A percentile compares a stretch with the other conserved stretches of the same genome.
These are phyloP conservation scores for Hippocampus comes DNA, from an alignment of 2,113 vertebrate species.

Conservation along the genomic window DNA sequence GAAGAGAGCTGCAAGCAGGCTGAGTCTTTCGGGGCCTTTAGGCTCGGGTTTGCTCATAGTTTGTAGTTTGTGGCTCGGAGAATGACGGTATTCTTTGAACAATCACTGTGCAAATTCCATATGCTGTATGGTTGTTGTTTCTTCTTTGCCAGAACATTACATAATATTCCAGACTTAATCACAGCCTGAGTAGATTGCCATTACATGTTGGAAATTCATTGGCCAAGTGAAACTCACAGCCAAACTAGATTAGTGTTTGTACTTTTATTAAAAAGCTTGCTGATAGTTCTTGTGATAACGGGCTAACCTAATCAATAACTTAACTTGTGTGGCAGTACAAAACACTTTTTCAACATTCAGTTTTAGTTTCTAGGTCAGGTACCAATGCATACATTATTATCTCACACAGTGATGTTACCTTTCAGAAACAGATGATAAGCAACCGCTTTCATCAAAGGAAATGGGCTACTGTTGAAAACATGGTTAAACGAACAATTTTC, in stretches of 20 bases:
- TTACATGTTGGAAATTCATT: background rate
- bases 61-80: constrained; percentile 43
- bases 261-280: background rate
- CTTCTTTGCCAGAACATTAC: background rate
- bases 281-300: background rate
- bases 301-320: background rate
- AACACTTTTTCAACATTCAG: background rate
- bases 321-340: background rate
- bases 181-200: too few relatives aligned
- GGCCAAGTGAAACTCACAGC: background rate
- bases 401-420: background rate
- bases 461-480: background rate
- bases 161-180: background rate
- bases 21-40: constrained; percentile 57
- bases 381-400: background rate
- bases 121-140: too few relatives aligned
- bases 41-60: constrained; percentile 69
- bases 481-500: too few relatives aligned
- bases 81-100: too few relatives aligned
- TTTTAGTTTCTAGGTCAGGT: background rate
- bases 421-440: constrained; percentile 3
- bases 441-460: background rate
- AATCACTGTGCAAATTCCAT: too few relatives aligned
- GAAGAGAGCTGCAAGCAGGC: constrained; percentile 46
- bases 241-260: background rate